Base-by-base conservation (phyloP, 2,888 invertebrate species). In the Spodoptera picta region DNA sequence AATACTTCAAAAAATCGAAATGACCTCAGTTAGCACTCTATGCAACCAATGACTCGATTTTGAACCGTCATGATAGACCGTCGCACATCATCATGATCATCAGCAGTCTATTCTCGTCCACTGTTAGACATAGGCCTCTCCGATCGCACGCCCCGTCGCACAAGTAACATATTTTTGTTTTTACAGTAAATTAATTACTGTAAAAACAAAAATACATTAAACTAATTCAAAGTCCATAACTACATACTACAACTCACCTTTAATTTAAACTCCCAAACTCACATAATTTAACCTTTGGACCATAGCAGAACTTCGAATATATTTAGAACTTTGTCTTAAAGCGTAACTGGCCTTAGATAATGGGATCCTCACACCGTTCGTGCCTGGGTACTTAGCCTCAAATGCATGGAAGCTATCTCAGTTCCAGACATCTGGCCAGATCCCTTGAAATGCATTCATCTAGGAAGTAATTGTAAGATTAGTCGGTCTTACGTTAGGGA, bases 281-380 rank as follows among this genome's bases (percentile, higher is more conserved):
- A 19, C 5, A n/a, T 27, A 41, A 46, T 14, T 44, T 23, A 42
- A 1, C 14, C 19, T 53, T 77, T 72, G 60, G 36, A 66, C 75
- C 75, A 66, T 6, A 60, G 31, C 10, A 27, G 23, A 68, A 69
- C 64, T 60, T 56, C 68, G 71, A 80, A 82, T 77, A 82, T 82
- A 79, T 81, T 82, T 63, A 66, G 71, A 79, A 77, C 70, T 80
- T 75, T 61, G 77, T 75, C 79, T 74, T 71, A 70, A 74, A 69
- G 69, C 62, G 46, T 53, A 55, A 55, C 53, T 63, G 72, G 67
- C 60, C 64, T 75, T 52, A 66, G 81, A 79, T 77, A 80, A 59
- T 59, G 42, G 64, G 24, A 62, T 42, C 48, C 62, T 65, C 60
- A 69, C 75, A 52, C 68, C 47, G 42, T 48, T 65, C 53, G 71